Evolutionary conservation across 2,888 invertebrate species (phyloP).

Genomic region (Therioaphis trifolii): DNA sequence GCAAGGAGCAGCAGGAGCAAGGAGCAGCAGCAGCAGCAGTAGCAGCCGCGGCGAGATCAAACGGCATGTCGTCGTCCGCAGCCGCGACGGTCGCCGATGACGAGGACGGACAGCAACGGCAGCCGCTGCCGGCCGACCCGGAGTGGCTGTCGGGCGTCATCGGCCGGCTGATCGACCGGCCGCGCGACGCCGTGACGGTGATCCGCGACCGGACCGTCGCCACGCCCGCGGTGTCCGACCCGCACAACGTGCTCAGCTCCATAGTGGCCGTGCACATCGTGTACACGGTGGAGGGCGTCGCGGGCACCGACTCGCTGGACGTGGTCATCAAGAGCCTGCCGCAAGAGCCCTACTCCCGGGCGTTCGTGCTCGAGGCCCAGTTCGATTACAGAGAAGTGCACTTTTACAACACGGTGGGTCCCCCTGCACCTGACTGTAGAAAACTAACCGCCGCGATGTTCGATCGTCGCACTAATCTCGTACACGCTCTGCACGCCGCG

Average conservation of each 20-base stretch:
- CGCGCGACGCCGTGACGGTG: conserved; percentile 47
- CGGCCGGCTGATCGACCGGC: conserved; percentile 48
- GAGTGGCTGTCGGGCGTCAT: conserved; percentile 57
- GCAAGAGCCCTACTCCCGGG: conserved; percentile 81
- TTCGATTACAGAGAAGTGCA: conserved; percentile 85
- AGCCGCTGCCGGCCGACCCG: conserved; percentile 58
- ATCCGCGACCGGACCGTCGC: conserved; percentile 45
- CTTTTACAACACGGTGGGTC: conserved; percentile 82
- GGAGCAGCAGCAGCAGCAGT: not conserved
- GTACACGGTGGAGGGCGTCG: conserved; percentile 65
- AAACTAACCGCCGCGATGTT: no score
- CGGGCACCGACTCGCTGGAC: conserved; percentile 68
- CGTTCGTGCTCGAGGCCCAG: conserved; percentile 84
- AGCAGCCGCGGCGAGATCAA: not conserved
- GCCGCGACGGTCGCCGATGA: conserved; percentile 20
- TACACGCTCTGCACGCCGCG: not conserved
- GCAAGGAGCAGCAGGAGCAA: not conserved
- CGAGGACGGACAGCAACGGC: conserved; percentile 16
- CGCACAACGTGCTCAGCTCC: conserved; percentile 63
- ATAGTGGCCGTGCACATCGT: conserved; percentile 60
- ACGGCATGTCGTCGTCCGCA: not conserved
- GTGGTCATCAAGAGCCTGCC: conserved; percentile 82
- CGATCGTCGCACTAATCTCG: not conserved
- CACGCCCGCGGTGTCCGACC: conserved; percentile 63
- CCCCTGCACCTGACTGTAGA: not conserved